Conservation (phyloP, 2,888 invertebrate genomes). For the Drosophila conformis region DNA sequence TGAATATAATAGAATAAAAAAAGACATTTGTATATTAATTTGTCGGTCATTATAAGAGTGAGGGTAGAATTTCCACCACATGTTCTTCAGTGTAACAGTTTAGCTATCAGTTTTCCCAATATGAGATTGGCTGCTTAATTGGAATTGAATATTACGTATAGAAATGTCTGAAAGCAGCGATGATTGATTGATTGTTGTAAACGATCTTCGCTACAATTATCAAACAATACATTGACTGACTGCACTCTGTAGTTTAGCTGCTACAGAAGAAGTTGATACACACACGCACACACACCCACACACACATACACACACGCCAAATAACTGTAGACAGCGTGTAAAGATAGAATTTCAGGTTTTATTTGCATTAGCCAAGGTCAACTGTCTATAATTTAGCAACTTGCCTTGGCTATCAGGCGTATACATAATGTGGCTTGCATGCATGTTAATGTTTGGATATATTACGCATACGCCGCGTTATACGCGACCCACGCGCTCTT, state of each 20-base stretch:
- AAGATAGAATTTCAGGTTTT: slow-evolving; percentile 11
- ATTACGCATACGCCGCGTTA: slow-evolving; percentile 71
- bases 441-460: background rate
- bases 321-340: slow-evolving; percentile 10
- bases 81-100: slow-evolving; percentile 30
- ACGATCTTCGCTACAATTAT: slow-evolving; percentile 40
- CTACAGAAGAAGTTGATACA: slow-evolving; percentile 16
- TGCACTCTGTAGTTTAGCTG: slow-evolving; percentile 15
- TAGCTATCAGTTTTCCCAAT: slow-evolving; percentile 18
- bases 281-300: background rate
- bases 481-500: slow-evolving; percentile 42
- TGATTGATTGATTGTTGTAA: slow-evolving; percentile 44
- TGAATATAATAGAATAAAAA: background rate
- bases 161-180: slow-evolving; percentile 32
- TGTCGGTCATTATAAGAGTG: background rate
- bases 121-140: slow-evolving; percentile 31
- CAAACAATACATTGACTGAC: slow-evolving; percentile 27
- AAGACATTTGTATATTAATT: background rate
- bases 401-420: slow-evolving; percentile 64
- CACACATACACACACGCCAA: background rate
- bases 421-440: slow-evolving; percentile 51
- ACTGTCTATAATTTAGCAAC: slow-evolving; percentile 31
- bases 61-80: background rate
- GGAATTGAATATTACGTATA: slow-evolving; percentile 56
- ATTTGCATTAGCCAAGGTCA: slow-evolving; percentile 45